Base-by-base conservation (phyloP, 2,113 vertebrate genomes). In the Piliocolobus tephrosceles region DNA sequence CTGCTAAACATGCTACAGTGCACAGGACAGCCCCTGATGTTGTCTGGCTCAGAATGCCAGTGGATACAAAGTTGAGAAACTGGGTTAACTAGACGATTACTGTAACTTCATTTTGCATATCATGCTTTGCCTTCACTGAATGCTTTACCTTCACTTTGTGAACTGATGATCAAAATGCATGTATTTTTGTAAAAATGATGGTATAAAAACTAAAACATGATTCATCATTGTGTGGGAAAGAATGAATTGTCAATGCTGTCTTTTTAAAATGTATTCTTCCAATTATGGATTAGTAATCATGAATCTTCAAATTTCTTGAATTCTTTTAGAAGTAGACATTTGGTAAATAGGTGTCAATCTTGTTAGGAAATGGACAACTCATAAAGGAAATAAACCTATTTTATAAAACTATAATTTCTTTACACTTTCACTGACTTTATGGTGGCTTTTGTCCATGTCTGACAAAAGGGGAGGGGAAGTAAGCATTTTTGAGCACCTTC, bases 361-460 rank as follows among this genome's bases (percentile, higher is more conserved):
- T 85, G 23, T 64, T 89, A 96, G 70, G 86, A 92, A 73, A 88
- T 83, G 8, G 32, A 72, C 32, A 91, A 23, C 38, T 16, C 50
- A 61, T 87, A 78, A 82, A 96, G 30, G 61, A 94, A 95, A 93
- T 93, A 30, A 90, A 87, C 12, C 55, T 75, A 22, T 70, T 93
- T 90, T 81, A 64, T 64, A n/a, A 91, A 95, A n/a, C 50, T 76
- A 55, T 43, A 17, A 52, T 91, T 95, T 79, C 55, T 90, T 27
- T 82, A 47, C 25, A 40, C 2, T 64, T 79, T 58, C 45, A 76
- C 43, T 89, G 40, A 72, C 9, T 81, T 95, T 78, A 68, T 78
- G 58, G n/a, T 87, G 3, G 18, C 55, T 84, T 88, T n/a, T 73
- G 23, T 76, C 6, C 14, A 72, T 64, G 1, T 88, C 35, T 83